Evolutionary conservation across 2,888 invertebrate species (phyloP).

Genomic region (Luffia ferchaultella): DNA sequence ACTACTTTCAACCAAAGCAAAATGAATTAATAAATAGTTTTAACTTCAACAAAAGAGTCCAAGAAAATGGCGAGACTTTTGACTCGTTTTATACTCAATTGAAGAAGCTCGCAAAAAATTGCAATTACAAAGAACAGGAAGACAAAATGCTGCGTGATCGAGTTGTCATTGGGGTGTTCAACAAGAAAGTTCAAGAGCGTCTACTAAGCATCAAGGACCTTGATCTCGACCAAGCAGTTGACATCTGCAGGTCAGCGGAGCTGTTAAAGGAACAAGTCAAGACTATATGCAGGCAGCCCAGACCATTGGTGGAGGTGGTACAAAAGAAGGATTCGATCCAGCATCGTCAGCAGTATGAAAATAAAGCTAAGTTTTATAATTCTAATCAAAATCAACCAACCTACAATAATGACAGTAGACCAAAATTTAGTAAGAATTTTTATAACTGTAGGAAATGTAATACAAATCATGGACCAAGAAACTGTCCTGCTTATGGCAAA

Average conservation of each 20-base stretch:
- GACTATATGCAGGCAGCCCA: too few species aligned
- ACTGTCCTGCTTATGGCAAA: not conserved
- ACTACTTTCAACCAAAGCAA: too few species aligned
- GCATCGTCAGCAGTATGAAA: not conserved
- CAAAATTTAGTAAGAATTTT: not conserved
- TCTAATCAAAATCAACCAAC: not conserved
- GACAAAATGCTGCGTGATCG: not conserved
- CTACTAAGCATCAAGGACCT: not conserved
- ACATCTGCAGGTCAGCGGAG: not conserved
- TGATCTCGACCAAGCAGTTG: not conserved
- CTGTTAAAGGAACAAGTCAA: not conserved
- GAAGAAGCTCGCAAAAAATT: not conserved
- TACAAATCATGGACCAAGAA: not conserved
- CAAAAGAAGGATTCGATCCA: not conserved
- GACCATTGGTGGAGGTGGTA: too few species aligned
- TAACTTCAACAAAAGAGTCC: not conserved
- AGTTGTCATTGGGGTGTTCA: not conserved
- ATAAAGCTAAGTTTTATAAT: constrained; percentile 1
- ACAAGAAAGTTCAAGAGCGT: not conserved
- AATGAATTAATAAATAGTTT: not conserved
- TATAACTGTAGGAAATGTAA: not conserved
- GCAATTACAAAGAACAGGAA: constrained; percentile 1
- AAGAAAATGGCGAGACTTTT: not conserved
- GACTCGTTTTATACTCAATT: not conserved
- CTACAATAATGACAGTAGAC: not conserved